These are phyloP conservation scores for Andrena bicolor DNA, from an alignment of 2,888 invertebrate species.

Conservation along the genomic window DNA sequence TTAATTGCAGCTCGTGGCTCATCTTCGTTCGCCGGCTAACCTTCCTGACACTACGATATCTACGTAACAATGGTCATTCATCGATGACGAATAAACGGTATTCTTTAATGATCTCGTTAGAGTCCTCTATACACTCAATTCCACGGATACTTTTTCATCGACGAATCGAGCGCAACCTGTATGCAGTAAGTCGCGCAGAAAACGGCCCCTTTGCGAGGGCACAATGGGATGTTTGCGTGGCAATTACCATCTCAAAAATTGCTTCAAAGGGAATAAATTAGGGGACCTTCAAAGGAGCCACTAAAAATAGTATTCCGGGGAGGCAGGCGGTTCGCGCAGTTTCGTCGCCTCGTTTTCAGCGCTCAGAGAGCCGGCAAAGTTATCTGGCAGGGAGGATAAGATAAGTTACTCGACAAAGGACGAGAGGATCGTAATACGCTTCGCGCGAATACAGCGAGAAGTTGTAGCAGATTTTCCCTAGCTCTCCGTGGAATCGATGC, in stretches of 20 bases:
- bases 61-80: neutral
- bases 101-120: neutral
- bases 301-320: slow-evolving; percentile 44
- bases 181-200: too few relatives aligned
- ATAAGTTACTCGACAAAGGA: slow-evolving; percentile 10
- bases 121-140: too few relatives aligned
- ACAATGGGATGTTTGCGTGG: neutral
- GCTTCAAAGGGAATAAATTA: slow-evolving; percentile 9
- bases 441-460: slow-evolving; percentile 9
- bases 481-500: slow-evolving; percentile 1
- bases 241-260: slow-evolving; percentile 1
- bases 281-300: slow-evolving; percentile 28
- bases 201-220: neutral
- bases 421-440: slow-evolving; percentile 25
- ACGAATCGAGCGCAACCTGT: too few relatives aligned
- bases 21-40: neutral
- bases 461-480: neutral
- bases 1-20: slow-evolving; percentile 6
- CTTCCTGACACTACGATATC: neutral
- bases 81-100: neutral
- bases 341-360: slow-evolving; percentile 35
- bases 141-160: too few relatives aligned
- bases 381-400: neutral
- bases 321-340: neutral
- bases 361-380: slow-evolving; percentile 30